Conservation (phyloP, 1,140 invertebrate genomes). For the Thaumetopoea pityocampa region DNA sequence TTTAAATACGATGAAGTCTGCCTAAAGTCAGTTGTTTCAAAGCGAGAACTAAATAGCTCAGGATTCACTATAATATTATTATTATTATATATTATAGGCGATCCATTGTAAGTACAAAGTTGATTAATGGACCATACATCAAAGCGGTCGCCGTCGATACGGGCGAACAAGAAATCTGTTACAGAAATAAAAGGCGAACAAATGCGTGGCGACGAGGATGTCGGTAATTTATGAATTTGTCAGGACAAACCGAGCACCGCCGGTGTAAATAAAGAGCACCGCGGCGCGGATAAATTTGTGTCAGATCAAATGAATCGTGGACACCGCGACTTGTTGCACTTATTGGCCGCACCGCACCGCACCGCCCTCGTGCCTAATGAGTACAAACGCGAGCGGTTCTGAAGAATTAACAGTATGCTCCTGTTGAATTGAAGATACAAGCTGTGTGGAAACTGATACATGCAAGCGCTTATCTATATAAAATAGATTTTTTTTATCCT, state of each 20-base stretch:
- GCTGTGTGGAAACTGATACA: too few relatives aligned
- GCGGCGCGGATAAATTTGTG: slow-evolving; percentile 70
- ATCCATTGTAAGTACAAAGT: slow-evolving; percentile 14
- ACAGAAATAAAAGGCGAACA: slow-evolving; percentile 63
- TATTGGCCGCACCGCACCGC: slow-evolving; percentile 47
- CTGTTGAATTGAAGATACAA: slow-evolving; percentile 1
- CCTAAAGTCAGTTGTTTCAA: too few relatives aligned
- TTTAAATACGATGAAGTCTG: too few relatives aligned
- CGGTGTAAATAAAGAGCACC: slow-evolving; percentile 67
- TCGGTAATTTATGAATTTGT: slow-evolving; percentile 76
- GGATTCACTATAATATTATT: too few relatives aligned
- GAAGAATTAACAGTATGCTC: slow-evolving; percentile 29
- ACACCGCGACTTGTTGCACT: slow-evolving; percentile 57
- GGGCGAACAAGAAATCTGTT: slow-evolving; percentile 50
- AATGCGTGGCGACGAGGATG: slow-evolving; percentile 59
- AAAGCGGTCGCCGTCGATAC: slow-evolving; percentile 56
- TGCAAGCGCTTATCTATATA: too few relatives aligned
- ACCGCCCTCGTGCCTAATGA: slow-evolving; percentile 27
- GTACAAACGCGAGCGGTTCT: slow-evolving; percentile 15
- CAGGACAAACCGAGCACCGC: slow-evolving; percentile 70
- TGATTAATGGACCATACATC: slow-evolving; percentile 38
- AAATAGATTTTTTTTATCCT: too few relatives aligned
- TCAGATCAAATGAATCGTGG: slow-evolving; percentile 72
- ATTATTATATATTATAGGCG: slow-evolving; percentile 2
- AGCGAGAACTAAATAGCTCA: too few relatives aligned